Evolutionary conservation across 2,888 invertebrate species (phyloP).

Genomic region (Hydroisotoma schaefferi): DNA sequence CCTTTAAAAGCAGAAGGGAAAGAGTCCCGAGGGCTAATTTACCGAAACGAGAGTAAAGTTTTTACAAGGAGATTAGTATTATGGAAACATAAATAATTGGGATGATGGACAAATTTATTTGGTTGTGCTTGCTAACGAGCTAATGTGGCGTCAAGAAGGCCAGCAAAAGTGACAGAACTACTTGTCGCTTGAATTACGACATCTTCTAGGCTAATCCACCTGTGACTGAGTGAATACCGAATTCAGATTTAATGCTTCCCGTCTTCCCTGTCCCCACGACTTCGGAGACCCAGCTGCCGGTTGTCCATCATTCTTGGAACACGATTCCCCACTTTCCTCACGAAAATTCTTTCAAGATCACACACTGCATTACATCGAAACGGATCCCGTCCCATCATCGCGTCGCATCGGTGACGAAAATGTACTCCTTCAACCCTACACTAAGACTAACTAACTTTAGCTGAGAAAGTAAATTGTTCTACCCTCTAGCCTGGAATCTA

Average conservation of each 20-base stretch:
- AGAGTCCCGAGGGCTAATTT: too few relatives aligned
- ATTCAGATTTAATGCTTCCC: constrained; percentile 39
- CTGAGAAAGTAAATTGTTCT: too few relatives aligned
- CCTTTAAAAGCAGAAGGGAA: too few relatives aligned
- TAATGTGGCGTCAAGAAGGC: constrained; percentile 13
- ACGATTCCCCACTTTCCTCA: constrained; percentile 32
- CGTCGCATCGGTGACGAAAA: too few relatives aligned
- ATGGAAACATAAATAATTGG: constrained; percentile 3
- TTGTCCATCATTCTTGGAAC: constrained; percentile 41
- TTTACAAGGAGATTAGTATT: background rate
- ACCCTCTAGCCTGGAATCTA: too few relatives aligned
- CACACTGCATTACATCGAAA: too few relatives aligned
- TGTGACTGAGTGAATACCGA: constrained; percentile 32
- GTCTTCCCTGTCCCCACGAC: constrained; percentile 11
- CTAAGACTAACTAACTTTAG: too few relatives aligned
- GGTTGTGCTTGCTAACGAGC: background rate
- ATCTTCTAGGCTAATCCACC: constrained; percentile 38
- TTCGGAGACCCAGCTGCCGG: constrained; percentile 38
- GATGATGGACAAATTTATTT: background rate
- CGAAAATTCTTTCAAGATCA: constrained; percentile 8
- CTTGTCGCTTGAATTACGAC: constrained; percentile 43
- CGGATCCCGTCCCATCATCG: background rate
- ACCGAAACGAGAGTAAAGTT: background rate
- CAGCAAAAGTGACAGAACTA: constrained; percentile 27
- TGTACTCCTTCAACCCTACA: background rate